Conservation (phyloP, 2,888 invertebrate genomes). For the Dorcus hopei region DNA sequence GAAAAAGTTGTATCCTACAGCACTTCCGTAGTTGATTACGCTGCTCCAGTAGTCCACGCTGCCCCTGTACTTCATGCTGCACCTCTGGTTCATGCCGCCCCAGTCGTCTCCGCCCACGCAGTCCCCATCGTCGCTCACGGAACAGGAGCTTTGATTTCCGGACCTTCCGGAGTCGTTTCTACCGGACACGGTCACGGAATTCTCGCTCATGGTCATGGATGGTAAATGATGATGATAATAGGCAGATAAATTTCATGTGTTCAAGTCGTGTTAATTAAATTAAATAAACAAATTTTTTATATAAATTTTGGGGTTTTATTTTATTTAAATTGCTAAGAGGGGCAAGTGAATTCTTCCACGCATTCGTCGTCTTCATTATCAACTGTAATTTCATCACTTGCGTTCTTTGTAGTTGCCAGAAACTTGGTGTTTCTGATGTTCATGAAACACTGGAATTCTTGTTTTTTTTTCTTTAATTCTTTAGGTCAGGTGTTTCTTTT, state of each 20-base stretch:
- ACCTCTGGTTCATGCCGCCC: constrained; percentile 1
- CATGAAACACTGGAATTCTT: no score
- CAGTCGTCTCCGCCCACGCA: constrained; percentile 6
- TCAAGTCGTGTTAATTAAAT: no score
- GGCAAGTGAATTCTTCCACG: no score
- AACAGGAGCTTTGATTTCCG: constrained; percentile 18
- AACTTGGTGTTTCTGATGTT: no score
- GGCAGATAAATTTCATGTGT: no score
- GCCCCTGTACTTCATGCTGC: constrained; percentile 9
- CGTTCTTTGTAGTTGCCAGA: no score
- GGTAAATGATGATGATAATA: constrained; percentile 1
- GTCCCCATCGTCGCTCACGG: constrained; percentile 12
- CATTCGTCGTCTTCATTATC: no score
- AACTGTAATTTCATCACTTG: no score
- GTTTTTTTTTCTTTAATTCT: no score
- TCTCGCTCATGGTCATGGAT: constrained; percentile 8
- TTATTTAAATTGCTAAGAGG: neutral
- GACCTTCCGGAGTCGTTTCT: constrained; percentile 18
- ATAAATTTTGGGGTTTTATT: neutral
- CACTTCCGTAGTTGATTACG: constrained; percentile 6
- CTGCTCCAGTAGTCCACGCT: constrained; percentile 3
- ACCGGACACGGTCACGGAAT: constrained; percentile 4
- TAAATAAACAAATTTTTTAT: constrained; percentile 4
- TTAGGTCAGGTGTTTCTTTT: no score
- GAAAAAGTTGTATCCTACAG: constrained; percentile 13